Percentiles rank a stretch among this genome's conserved stretches.
phyloP scores from a whole-genome alignment of 35 echinoderm and acorn worm genomes.

The Heliocidaris erythrogramma region DNA sequence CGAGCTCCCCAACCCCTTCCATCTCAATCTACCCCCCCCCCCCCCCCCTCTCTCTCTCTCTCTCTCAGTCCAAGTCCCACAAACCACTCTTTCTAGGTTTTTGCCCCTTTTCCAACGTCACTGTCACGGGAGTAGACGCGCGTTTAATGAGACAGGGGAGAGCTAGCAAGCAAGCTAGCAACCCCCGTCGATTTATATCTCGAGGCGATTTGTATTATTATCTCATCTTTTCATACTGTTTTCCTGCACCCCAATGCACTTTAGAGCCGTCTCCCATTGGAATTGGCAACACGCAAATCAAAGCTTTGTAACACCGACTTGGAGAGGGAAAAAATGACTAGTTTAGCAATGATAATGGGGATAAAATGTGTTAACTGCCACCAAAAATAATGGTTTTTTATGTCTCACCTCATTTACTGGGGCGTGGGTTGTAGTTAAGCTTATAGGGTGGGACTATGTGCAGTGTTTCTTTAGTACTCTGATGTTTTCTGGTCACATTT shows the following conservation, averaged over 20 bases:
- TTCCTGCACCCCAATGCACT: constrained; percentile 32
- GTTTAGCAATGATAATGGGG: too few relatives aligned
- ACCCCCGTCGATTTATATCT: constrained; percentile 37
- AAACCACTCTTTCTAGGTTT: background rate
- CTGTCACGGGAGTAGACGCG: background rate
- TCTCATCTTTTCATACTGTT: constrained; percentile 44
- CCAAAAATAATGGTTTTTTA: too few relatives aligned
- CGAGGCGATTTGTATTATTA: constrained; percentile 38
- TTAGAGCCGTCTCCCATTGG: background rate
- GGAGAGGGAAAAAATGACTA: background rate
- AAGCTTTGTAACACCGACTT: background rate
- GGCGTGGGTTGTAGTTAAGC: too few relatives aligned
- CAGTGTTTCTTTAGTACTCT: too few relatives aligned
- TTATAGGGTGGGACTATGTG: too few relatives aligned
- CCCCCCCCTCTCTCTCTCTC: background rate
- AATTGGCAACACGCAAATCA: constrained; percentile 32
- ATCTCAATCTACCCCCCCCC: background rate
- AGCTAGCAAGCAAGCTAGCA: background rate
- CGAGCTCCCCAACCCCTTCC: background rate
- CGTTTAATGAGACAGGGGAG: background rate
- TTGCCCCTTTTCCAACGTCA: background rate
- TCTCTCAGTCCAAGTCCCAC: background rate
- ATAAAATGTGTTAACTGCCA: too few relatives aligned
- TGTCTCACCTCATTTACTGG: too few relatives aligned
- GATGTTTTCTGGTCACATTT: too few relatives aligned